Evolutionary conservation across 2,888 invertebrate genomes (phyloP), one percentile per base, ranked within the genome.

Genomic region (Yponomeuta evonymella): DNA sequence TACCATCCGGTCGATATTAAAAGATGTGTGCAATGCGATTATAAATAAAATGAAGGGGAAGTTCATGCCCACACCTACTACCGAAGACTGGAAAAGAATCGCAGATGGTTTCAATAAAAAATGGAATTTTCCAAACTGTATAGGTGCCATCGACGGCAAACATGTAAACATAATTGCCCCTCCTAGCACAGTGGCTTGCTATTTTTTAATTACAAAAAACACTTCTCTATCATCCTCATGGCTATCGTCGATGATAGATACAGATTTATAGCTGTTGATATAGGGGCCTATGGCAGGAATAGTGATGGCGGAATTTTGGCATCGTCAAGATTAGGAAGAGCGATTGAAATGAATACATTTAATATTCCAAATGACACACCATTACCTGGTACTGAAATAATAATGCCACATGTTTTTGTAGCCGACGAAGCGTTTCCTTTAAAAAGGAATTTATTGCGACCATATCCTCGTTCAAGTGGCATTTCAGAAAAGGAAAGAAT

Each of bases 121-220:
- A 75, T 79, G 79, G 78, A 76, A 79, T 75, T 80, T 80, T 75
- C 77, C 77, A 75, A 73, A 72, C 73, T 77, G 78, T 72, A 76
- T 73, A 72, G 79, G 78, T 70, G 76, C 79, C 72, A 77, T 79
- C 72, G 79, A 80, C 73, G 79, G 79, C 71, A 80, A 80, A 76
- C 81, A 79, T 75, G 76, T 81, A 15, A 72, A 76, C 71, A 80
- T 79, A 23, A 72, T 75, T 75, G 70, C 72, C 72, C 78, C 80
- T 67, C 74, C 73, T 70, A 73, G 75, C n/a, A n/a, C 69, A 74
- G 73, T 72, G 76, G 75, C 48, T 76, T 78, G 68, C 73, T 75
- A 70, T 80, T 75, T 76, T 79, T 74, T 71, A 79, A 78, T 75
- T 79, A 79, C 71, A 79, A 80, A 74, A 75, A 75, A 43, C 48